Evolutionary conservation across 2,797 vertebrate species (phyloP), one percentile per base, ranked within the genome.

Genomic region (Pteronotus mesoamericanus): DNA sequence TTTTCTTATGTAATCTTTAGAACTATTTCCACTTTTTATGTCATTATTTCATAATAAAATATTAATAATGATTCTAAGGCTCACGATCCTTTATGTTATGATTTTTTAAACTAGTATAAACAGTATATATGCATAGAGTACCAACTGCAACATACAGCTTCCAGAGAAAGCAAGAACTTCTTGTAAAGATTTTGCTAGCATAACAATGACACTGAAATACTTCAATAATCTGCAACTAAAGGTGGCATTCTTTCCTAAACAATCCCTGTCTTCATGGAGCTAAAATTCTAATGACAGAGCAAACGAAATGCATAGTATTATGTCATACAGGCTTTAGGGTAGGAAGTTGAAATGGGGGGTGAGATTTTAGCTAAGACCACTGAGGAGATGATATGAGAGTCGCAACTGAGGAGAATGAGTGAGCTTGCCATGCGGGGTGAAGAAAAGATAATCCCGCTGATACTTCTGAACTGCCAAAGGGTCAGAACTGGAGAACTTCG

Each of bases 11-110:
- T 34, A 71, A 72, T 7, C 34, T 64, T 83, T 74, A 89, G 29
- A 89, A 93, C 59, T 89, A 93, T 78, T 86, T 86, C 51, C 12
- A 89, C 55, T 91, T 86, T 94, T 80, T 46, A 61, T 48, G 10
- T 24, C 37, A 68, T 51, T 57, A 86, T 74, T 74, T 72, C 19
- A 78, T 44, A 84, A 32, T 32, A 89, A 26, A 87, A 74, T 42
- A 51, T 71, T 53, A 92, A 64, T 69, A 75, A 69, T 39, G 19
- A 84, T 26, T 55, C 42, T 37, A 68, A 82, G 34, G 55, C 4
- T 86, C 75, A 89, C n/a, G 94, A 89, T 57, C 18, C 74, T 78
- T 82, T 37, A 78, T 48, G 46, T 22, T 42, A 64, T 89, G 64
- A 32, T 6, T 61, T 59, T 21, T 79, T 83, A 39, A 86, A 19